These are phyloP conservation scores for Muricea muricata DNA, from an alignment of 92 coral and sea anemone genomes.

Conservation along the genomic window DNA sequence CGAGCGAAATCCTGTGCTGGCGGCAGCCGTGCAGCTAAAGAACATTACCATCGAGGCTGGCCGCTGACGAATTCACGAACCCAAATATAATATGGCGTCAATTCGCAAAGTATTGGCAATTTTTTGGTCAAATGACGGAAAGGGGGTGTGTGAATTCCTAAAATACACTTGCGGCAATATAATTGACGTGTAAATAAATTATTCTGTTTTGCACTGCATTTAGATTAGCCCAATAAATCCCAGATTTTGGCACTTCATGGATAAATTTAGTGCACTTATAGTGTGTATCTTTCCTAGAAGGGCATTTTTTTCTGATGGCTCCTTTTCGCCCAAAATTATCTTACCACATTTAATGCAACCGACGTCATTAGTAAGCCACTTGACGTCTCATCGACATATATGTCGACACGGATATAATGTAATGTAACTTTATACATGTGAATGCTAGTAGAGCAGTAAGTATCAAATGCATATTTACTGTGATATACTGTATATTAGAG, in stretches of 20 bases:
- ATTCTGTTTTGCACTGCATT: not conserved
- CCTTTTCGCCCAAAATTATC: too few relatives aligned
- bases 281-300: not conserved
- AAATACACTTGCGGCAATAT: not conserved
- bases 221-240: not conserved
- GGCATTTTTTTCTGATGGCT: not conserved
- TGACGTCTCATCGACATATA: not conserved
- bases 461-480: not conserved
- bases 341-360: not conserved
- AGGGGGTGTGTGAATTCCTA: not conserved
- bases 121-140: too few relatives aligned
- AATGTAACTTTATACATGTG: not conserved
- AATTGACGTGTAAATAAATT: too few relatives aligned
- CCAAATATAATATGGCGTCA: too few relatives aligned
- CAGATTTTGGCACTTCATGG: too few relatives aligned
- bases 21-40: too few relatives aligned
- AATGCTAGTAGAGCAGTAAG: not conserved
- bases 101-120: too few relatives aligned
- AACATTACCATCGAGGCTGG: too few relatives aligned
- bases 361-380: not conserved
- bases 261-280: too few relatives aligned
- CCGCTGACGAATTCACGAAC: too few relatives aligned
- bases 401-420: too few relatives aligned
- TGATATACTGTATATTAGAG: not conserved
- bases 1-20: too few relatives aligned